Conservation (phyloP, 2,888 invertebrate genomes). For the Mesorhabditis sp. region DNA sequence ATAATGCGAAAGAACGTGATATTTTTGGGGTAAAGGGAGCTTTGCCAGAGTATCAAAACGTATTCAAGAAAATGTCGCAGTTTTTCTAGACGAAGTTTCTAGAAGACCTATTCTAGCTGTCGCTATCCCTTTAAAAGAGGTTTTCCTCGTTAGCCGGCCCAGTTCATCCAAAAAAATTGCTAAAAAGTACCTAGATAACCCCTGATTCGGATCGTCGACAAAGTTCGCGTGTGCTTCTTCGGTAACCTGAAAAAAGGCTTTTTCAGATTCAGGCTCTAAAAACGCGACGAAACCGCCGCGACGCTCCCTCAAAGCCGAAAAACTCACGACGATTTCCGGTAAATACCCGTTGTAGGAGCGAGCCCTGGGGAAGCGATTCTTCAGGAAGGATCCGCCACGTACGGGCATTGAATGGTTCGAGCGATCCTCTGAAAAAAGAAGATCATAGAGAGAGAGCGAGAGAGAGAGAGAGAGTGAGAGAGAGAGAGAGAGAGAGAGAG, state of each 20-base stretch:
- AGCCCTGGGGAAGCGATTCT: conserved; percentile 1
- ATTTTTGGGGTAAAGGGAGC: too few relatives aligned
- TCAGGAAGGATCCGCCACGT: background rate
- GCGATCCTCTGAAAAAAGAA: background rate
- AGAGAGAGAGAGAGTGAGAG: too few relatives aligned
- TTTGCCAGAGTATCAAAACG: too few relatives aligned
- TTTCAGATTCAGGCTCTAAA: background rate
- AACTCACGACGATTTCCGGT: background rate
- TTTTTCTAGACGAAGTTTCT: too few relatives aligned
- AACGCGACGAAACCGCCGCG: background rate
- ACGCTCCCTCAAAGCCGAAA: background rate
- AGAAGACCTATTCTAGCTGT: too few relatives aligned
- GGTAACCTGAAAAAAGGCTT: background rate
- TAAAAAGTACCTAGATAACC: background rate
- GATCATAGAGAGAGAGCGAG: too few relatives aligned
- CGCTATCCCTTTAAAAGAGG: too few relatives aligned
- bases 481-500: too few relatives aligned
- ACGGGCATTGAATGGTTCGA: background rate
- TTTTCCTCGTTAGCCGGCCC: too few relatives aligned
- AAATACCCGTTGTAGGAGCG: background rate
- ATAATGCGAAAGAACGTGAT: too few relatives aligned
- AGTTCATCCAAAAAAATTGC: background rate
- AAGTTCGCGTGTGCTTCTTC: conserved; percentile 1
- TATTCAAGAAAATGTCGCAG: too few relatives aligned
- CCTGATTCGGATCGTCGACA: background rate